phyloP scores from a whole-genome alignment of 2,113 vertebrate genomes.

The Tachuris rubrigastra region DNA sequence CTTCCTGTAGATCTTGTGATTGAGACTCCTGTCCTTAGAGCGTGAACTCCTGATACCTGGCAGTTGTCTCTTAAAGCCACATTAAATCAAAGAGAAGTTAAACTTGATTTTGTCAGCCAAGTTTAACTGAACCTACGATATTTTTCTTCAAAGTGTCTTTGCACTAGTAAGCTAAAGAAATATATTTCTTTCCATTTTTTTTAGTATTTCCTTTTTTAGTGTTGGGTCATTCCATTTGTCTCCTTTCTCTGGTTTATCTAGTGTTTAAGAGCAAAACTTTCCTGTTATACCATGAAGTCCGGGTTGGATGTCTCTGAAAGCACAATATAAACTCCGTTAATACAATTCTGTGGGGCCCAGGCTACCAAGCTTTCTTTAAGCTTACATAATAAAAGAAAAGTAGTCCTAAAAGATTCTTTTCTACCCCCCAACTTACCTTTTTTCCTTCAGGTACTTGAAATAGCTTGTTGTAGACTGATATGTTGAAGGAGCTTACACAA shows the following conservation, averaged over 20 bases:
- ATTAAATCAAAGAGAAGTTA: neutral
- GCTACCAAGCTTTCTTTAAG: neutral
- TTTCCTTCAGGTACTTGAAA: neutral
- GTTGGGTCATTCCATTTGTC: neutral
- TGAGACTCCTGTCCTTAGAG: neutral
- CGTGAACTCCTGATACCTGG: neutral
- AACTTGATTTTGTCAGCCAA: neutral
- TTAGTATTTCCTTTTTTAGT: neutral
- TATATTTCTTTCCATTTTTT: neutral
- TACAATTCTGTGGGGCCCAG: neutral
- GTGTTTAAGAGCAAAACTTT: neutral
- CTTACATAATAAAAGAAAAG: neutral
- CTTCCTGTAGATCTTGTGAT: neutral
- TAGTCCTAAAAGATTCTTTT: neutral
- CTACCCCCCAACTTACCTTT: rapidly evolving
- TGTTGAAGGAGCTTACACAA: neutral
- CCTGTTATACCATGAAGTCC: neutral
- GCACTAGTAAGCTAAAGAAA: neutral
- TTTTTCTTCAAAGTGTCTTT: neutral
- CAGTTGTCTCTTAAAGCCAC: neutral
- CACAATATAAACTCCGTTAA: neutral
- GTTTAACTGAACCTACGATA: neutral
- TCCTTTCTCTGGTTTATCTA: neutral
- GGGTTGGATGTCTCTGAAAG: neutral
- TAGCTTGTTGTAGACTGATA: neutral